Conservation (phyloP, 2,888 invertebrate genomes). For the Rhaphigaster nebulosa region DNA sequence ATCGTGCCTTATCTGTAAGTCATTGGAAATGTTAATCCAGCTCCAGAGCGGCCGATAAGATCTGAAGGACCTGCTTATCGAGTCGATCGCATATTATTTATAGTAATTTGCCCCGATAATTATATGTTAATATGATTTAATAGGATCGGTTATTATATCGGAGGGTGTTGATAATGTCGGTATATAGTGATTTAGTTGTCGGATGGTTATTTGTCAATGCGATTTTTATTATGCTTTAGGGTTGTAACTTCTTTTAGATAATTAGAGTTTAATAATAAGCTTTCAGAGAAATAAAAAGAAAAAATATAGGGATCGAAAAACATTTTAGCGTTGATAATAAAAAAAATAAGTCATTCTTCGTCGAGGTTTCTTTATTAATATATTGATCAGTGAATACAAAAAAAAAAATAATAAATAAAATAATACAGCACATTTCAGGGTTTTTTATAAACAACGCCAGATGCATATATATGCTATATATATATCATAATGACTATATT, state of each 20-base stretch:
- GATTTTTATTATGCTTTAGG: background rate
- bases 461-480: no score
- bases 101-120: conserved; percentile 14
- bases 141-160: background rate
- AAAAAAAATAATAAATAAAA: no score
- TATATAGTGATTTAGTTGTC: background rate
- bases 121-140: conserved; percentile 32
- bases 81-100: background rate
- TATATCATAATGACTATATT: no score
- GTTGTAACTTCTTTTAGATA: background rate
- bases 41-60: background rate
- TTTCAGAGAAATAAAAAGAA: background rate
- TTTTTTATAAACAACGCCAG: no score
- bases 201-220: background rate
- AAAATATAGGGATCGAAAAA: background rate
- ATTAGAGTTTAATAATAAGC: background rate
- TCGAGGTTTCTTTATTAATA: no score
- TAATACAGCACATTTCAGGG: no score
- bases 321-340: background rate
- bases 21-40: conserved; percentile 21
- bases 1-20: conserved; percentile 26
- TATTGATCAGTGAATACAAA: no score
- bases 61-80: background rate
- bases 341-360: background rate
- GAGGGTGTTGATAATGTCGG: conserved; percentile 16